phyloP scores from a whole-genome alignment of 2,797 vertebrate genomes.

The Galaxias olidus region DNA sequence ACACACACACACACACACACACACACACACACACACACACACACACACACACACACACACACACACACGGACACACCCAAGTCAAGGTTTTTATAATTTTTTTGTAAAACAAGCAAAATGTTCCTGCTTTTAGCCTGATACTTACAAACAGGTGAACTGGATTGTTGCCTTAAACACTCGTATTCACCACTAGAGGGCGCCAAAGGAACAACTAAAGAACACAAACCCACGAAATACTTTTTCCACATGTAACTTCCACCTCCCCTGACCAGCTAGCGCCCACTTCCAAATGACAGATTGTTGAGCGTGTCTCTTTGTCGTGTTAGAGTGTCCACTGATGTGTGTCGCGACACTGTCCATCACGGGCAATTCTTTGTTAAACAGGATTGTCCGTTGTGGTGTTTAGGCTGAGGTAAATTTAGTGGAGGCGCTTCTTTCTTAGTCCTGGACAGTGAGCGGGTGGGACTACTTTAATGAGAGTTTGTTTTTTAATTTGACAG shows the following conservation, averaged over 20 bases:
- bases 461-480: conserved; percentile 69
- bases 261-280: conserved; percentile 29
- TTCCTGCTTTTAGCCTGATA: not conserved
- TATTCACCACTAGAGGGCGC: conserved; percentile 70
- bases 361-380: conserved; percentile 28
- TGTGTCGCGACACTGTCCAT: conserved; percentile 56
- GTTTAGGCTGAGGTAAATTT: conserved; percentile 62
- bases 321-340: conserved; percentile 65
- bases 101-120: not conserved
- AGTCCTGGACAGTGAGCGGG: conserved; percentile 38
- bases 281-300: conserved; percentile 34
- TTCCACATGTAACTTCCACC: conserved; percentile 40
- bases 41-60: not conserved
- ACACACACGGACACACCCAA: not conserved
- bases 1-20: not conserved
- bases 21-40: not conserved
- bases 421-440: conserved; percentile 58
- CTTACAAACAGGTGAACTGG: conserved; percentile 14
- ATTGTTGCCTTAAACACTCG: not conserved
- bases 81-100: not conserved
- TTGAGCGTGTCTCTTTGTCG: conserved; percentile 32
- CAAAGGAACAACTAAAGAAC: conserved; percentile 50
- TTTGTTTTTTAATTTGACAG: conserved; percentile 54
- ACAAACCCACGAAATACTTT: conserved; percentile 16
- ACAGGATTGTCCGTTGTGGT: conserved; percentile 32